These are phyloP conservation scores for Adineta ricciae DNA, from an alignment of 2,888 invertebrate species.

Conservation along the genomic window DNA sequence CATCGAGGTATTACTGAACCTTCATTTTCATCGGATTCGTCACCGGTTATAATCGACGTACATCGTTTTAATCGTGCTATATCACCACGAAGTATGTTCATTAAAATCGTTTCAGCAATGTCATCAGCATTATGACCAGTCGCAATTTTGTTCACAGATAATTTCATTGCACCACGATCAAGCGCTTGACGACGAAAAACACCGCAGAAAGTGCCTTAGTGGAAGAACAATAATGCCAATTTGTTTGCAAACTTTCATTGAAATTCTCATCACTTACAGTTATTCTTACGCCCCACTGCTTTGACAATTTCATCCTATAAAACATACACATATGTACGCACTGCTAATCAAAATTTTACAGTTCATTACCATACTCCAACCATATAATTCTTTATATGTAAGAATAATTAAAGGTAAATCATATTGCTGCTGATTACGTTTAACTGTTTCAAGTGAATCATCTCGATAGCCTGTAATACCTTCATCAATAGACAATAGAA, in stretches of 20 bases:
- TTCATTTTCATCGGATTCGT: constrained; percentile 56
- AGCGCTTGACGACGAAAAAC: constrained; percentile 82
- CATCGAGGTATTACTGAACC: constrained; percentile 68
- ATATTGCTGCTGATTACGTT: constrained; percentile 84
- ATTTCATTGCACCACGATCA: constrained; percentile 78
- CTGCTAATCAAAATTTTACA: background rate
- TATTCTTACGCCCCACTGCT: constrained; percentile 69
- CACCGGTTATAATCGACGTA: constrained; percentile 76
- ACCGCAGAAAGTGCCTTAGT: constrained; percentile 53
- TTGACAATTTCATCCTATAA: constrained; percentile 72
- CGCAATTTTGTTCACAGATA: constrained; percentile 81
- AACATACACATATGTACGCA: background rate
- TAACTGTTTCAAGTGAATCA: constrained; percentile 89
- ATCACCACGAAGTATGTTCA: constrained; percentile 93
- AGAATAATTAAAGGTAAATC: constrained; percentile 68
- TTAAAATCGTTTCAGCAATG: constrained; percentile 91
- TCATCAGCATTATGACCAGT: constrained; percentile 70
- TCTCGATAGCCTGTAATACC: constrained; percentile 84
- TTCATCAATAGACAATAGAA: constrained; percentile 90
- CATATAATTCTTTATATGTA: constrained; percentile 67
- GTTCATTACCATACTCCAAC: constrained; percentile 66
- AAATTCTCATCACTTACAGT: constrained; percentile 57
- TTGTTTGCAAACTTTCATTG: too few species aligned
- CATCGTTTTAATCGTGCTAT: constrained; percentile 82
- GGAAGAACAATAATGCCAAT: too few species aligned